Evolutionary conservation across 2,113 vertebrate species (phyloP), one percentile per base, ranked within the genome.

Genomic region (Podarcis cretensis): DNA sequence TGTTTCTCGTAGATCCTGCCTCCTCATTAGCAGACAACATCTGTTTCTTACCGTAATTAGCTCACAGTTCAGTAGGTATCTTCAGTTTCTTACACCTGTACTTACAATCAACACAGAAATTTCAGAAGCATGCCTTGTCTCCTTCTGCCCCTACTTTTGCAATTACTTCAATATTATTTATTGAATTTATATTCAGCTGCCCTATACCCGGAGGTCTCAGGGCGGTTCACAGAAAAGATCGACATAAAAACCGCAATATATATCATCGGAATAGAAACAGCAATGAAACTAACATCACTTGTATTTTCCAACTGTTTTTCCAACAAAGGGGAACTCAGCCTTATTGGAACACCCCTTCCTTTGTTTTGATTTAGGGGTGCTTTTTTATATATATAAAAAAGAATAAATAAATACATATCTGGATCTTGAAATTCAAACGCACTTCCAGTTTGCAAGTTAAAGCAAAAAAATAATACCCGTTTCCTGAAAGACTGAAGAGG

Each of bases 1-100:
- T 71, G 81, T 68, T 80, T 94, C 93, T 92, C 35, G 37, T 25
- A 88, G 88, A 95, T 94, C 73, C 91, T 54, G 85, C 83, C 91
- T 95, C 93, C 96, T 97, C 96, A 94, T 97, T 97, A 97, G 94
- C 92, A 95, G 95, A 93, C 93, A 97, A 94, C 97, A 97, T 96
- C 97, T 97, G 97, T 94, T 97, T 96, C 96, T 95, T 92, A 77
- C 96, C 95, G 91, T 96, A 97, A 97, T 97, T 97, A 97, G 94
- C 96, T 96, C 94, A 96, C 97, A 97, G 96, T 96, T 97, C 96
- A 97, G 92, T 95, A 96, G 96, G 94, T 95, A 96, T 93, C 93
- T 91, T 89, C 90, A 68, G 92, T 95, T 95, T 96, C 94, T 96
- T 95, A 96, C 96, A 97, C 96, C 96, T 97, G 96, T 93, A 96